A percentile compares a stretch with the other conserved stretches of the same genome.
phyloP scores from a whole-genome alignment of 2,888 invertebrate species.

The Pycnomerus fuliginosus region DNA sequence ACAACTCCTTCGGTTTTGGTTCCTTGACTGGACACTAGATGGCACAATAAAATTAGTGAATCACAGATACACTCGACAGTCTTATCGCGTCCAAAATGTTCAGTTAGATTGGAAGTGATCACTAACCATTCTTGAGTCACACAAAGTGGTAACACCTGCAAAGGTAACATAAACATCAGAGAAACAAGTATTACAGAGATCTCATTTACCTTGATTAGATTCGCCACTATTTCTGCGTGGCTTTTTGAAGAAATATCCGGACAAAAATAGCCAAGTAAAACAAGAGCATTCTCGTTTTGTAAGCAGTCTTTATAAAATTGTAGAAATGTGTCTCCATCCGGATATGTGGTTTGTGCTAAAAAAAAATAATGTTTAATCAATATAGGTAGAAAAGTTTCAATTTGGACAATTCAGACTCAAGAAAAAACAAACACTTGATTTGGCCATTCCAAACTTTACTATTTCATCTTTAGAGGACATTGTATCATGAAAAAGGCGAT shows the following conservation, averaged over 20 bases:
- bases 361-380: not conserved
- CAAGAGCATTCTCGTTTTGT: constrained; percentile 5
- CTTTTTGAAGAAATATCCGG: constrained; percentile 28
- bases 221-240: constrained; percentile 31
- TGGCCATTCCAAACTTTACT: too few species aligned
- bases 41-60: constrained; percentile 40
- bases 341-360: not conserved
- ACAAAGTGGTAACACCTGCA: constrained; percentile 41
- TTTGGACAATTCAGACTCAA: not conserved
- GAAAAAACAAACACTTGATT: not conserved
- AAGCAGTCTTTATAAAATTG: constrained; percentile 18
- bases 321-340: not conserved
- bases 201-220: constrained; percentile 33
- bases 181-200: not conserved
- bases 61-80: constrained; percentile 39
- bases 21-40: constrained; percentile 39
- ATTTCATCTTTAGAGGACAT: too few species aligned
- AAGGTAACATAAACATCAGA: constrained; percentile 4
- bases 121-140: constrained; percentile 43
- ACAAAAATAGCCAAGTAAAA: constrained; percentile 25
- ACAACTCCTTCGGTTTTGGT: constrained; percentile 21
- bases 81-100: constrained; percentile 29
- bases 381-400: not conserved
- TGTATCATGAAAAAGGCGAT: too few species aligned
- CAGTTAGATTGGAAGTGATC: constrained; percentile 34